These are phyloP conservation scores for Tuta absoluta DNA, from an alignment of 2,888 invertebrate genomes.

Conservation along the genomic window DNA sequence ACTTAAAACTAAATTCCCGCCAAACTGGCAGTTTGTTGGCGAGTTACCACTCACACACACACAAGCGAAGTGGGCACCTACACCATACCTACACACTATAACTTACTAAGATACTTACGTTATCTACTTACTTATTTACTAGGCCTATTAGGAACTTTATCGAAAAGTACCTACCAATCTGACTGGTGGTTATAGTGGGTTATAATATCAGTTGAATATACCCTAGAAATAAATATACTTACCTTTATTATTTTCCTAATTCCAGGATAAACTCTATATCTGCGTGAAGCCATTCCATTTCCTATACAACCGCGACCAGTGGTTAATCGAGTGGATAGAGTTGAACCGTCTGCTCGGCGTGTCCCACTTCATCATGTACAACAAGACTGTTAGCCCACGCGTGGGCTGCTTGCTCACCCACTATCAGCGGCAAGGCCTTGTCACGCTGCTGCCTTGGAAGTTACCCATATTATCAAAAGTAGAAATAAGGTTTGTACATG, in stretches of 20 bases:
- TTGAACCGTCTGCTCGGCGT: slow-evolving; percentile 91
- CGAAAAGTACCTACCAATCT: too few relatives aligned
- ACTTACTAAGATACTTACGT: too few relatives aligned
- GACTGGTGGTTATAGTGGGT: too few relatives aligned
- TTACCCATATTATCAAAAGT: slow-evolving; percentile 92
- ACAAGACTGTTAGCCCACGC: slow-evolving; percentile 90
- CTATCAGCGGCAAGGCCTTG: slow-evolving; percentile 84
- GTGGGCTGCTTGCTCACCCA: slow-evolving; percentile 89
- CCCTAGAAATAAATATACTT: too few relatives aligned
- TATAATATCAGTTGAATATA: too few relatives aligned
- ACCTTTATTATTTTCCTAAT: background rate
- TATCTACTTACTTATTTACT: too few relatives aligned
- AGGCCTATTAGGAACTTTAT: too few relatives aligned
- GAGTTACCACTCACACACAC: too few relatives aligned
- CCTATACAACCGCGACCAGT: slow-evolving; percentile 90
- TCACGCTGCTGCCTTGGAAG: slow-evolving; percentile 90
- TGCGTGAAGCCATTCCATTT: slow-evolving; percentile 96
- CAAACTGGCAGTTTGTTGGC: too few relatives aligned
- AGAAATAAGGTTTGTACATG: slow-evolving; percentile 83
- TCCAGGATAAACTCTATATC: slow-evolving; percentile 84
- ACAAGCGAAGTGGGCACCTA: too few relatives aligned
- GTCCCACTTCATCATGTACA: slow-evolving; percentile 94
- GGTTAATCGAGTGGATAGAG: slow-evolving; percentile 94
- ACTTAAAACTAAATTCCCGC: too few relatives aligned
- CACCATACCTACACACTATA: too few relatives aligned